Conservation (phyloP, 2,797 vertebrate genomes). For the Uromys caudimaculatus region DNA sequence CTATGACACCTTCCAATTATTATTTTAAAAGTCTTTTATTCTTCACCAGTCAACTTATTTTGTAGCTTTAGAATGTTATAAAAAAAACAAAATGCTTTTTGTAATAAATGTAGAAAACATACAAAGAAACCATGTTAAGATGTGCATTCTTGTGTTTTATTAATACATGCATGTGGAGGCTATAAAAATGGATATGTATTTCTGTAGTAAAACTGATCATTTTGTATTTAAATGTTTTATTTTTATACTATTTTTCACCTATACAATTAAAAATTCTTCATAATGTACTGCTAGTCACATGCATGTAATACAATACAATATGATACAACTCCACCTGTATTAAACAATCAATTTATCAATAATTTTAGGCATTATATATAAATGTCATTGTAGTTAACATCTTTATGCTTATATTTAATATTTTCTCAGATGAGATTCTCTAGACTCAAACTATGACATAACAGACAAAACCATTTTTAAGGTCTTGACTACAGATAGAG, state of each 20-base stretch:
- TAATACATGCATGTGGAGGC: neutral
- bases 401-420: neutral
- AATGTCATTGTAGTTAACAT: neutral
- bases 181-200: neutral
- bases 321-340: neutral
- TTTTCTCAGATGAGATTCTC: slow-evolving; percentile 4
- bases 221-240: neutral
- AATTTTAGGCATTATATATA: slow-evolving; percentile 44
- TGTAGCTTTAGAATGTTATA: slow-evolving; percentile 44
- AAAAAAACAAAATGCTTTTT: slow-evolving; percentile 3
- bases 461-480: neutral
- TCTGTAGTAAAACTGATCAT: neutral
- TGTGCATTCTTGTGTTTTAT: neutral
- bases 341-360: neutral
- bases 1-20: neutral
- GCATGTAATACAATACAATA: neutral
- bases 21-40: neutral
- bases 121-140: neutral
- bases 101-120: slow-evolving; percentile 40
- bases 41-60: neutral
- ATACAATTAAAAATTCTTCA: neutral
- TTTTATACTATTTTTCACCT: neutral
- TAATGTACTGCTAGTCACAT: neutral
- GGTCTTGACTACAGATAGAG: neutral
- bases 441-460: neutral